Evolutionary conservation across 2,797 vertebrate genomes (phyloP).

Genomic region (Xenopus petersii): DNA sequence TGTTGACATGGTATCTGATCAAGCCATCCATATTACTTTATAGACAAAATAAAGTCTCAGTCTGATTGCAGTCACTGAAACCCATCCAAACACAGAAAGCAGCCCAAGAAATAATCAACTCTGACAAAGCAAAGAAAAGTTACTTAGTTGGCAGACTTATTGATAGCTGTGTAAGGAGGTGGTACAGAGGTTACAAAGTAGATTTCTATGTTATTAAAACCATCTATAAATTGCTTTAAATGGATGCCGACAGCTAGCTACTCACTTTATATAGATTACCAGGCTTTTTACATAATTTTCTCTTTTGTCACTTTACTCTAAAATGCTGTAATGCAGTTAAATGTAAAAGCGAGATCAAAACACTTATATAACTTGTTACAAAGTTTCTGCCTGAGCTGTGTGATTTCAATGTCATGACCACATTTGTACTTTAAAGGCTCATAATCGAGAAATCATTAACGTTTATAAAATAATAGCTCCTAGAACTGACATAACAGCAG

Average conservation of each 20-base stretch:
- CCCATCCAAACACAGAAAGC: background rate
- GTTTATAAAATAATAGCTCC: too few species aligned
- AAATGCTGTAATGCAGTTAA: background rate
- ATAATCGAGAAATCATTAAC: too few species aligned
- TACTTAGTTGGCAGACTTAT: background rate
- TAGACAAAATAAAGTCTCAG: too few species aligned
- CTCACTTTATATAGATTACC: background rate
- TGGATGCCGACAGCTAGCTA: background rate
- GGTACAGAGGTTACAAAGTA: background rate
- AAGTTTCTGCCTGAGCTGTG: background rate
- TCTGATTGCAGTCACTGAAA: too few species aligned
- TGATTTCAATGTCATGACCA: too few species aligned
- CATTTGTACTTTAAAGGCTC: too few species aligned
- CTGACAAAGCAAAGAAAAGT: background rate
- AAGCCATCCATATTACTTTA: too few species aligned
- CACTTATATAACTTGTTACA: background rate
- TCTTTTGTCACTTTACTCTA: background rate
- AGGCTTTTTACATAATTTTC: conserved; percentile 6
- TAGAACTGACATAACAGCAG: too few species aligned
- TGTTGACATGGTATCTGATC: too few species aligned
- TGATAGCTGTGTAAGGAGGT: background rate
- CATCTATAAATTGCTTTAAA: background rate
- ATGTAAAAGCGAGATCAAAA: background rate
- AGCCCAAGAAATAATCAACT: too few species aligned
- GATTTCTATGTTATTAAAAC: background rate